Conservation (phyloP, 2,113 vertebrate species). For the Anoura caudifer region DNA sequence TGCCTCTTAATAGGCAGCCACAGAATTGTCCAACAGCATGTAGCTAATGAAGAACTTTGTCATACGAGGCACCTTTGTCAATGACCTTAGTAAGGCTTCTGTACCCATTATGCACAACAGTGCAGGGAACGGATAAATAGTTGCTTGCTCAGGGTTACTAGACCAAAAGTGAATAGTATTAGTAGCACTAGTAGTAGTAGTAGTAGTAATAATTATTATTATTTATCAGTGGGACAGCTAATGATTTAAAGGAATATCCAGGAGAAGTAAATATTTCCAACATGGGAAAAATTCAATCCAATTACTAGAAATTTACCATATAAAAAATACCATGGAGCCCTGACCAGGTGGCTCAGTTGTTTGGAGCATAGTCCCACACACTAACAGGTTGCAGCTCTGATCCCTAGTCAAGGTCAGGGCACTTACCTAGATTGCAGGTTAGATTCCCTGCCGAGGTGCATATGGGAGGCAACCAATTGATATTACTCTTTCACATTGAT, state of each 20-base stretch:
- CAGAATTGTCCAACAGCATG: background rate
- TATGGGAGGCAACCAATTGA: no score
- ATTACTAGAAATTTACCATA: background rate
- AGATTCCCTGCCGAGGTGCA: no score
- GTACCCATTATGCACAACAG: background rate
- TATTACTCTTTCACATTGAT: no score
- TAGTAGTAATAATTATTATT: background rate
- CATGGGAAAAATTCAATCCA: background rate
- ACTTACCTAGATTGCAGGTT: no score
- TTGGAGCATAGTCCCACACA: no score
- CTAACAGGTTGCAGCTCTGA: no score
- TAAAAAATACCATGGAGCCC: background rate
- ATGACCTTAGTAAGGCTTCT: background rate
- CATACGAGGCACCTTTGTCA: background rate
- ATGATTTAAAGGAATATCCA: background rate
- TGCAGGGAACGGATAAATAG: background rate
- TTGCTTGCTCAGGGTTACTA: background rate
- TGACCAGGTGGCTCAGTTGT: no score
- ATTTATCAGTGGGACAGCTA: background rate
- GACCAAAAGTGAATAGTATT: background rate
- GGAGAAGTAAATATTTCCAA: background rate
- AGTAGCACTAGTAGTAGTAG: no score
- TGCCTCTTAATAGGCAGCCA: constrained; percentile 1
- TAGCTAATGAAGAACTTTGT: constrained; percentile 38
- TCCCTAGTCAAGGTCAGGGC: no score